Percentiles rank a stretch among this genome's conserved stretches.
phyloP scores from a whole-genome alignment of 1,140 invertebrate genomes.

The Drosophila ironensis region DNA sequence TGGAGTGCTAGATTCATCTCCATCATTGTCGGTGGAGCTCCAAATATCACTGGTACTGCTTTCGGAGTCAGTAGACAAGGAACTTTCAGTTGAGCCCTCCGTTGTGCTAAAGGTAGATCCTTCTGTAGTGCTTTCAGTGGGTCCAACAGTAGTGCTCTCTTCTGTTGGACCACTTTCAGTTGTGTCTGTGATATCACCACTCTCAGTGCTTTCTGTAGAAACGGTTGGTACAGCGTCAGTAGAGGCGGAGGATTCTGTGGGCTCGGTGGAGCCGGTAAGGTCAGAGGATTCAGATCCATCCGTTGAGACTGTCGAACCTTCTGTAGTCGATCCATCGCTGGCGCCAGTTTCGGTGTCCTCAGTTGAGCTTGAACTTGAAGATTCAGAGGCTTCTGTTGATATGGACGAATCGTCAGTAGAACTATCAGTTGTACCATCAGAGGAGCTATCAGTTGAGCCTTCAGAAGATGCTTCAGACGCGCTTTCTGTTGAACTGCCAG shows the following conservation, averaged over 20 bases:
- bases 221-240: slow-evolving; percentile 7
- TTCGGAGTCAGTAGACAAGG: slow-evolving; percentile 53
- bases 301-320: slow-evolving; percentile 40
- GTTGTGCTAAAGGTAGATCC: slow-evolving; percentile 41
- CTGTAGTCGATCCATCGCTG: slow-evolving; percentile 40
- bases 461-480: background rate
- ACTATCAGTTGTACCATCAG: slow-evolving; percentile 12
- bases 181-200: background rate
- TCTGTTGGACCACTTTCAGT: background rate
- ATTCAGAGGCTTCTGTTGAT: slow-evolving; percentile 12
- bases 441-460: background rate
- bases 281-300: slow-evolving; percentile 42
- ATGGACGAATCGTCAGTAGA: slow-evolving; percentile 5
- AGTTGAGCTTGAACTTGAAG: slow-evolving; percentile 14
- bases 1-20: slow-evolving; percentile 69
- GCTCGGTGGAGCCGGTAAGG: slow-evolving; percentile 22
- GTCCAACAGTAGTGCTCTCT: background rate
- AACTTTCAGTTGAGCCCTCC: slow-evolving; percentile 45
- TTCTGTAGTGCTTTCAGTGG: slow-evolving; percentile 28
- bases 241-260: slow-evolving; percentile 12
- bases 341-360: slow-evolving; percentile 33
- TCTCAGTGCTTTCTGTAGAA: background rate
- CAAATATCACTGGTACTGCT: slow-evolving; percentile 80
- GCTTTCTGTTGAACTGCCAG: slow-evolving; percentile 1
- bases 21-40: slow-evolving; percentile 65